These are phyloP conservation scores for Tubulanus polymorphus DNA, from an alignment of 2,888 invertebrate species.

Conservation along the genomic window DNA sequence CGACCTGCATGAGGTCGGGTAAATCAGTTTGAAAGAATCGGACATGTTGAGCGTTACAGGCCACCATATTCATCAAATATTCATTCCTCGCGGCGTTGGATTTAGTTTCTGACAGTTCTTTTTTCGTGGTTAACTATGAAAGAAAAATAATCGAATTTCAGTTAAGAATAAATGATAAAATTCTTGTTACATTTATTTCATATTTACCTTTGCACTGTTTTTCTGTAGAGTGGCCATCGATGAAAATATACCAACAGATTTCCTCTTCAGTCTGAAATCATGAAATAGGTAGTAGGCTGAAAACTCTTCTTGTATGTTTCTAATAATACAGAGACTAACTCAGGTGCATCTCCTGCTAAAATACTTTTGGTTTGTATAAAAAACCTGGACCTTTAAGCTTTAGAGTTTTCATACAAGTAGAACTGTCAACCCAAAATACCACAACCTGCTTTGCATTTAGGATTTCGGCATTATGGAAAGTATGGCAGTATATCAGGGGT, in stretches of 20 bases:
- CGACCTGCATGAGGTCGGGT: slow-evolving; percentile 78
- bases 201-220: slow-evolving; percentile 84
- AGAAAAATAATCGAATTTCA: neutral
- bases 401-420: too few species aligned
- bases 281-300: neutral
- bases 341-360: too few species aligned
- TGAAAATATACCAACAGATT: slow-evolving; percentile 94
- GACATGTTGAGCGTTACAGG: slow-evolving; percentile 88
- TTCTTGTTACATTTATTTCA: too few species aligned
- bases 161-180: neutral
- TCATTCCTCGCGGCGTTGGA: slow-evolving; percentile 92
- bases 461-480: too few species aligned
- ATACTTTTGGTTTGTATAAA: too few species aligned
- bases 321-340: slow-evolving; percentile 1
- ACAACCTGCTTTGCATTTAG: too few species aligned
- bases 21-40: slow-evolving; percentile 89
- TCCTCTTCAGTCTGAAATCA: slow-evolving; percentile 70
- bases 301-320: too few species aligned
- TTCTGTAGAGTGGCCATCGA: slow-evolving; percentile 93
- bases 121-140: slow-evolving; percentile 71
- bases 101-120: slow-evolving; percentile 88
- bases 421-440: too few species aligned
- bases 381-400: too few species aligned
- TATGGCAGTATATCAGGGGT: too few species aligned
- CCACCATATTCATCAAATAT: slow-evolving; percentile 83